phyloP scores from a whole-genome alignment of 2,797 vertebrate species.

The Microcaecilia unicolor region DNA sequence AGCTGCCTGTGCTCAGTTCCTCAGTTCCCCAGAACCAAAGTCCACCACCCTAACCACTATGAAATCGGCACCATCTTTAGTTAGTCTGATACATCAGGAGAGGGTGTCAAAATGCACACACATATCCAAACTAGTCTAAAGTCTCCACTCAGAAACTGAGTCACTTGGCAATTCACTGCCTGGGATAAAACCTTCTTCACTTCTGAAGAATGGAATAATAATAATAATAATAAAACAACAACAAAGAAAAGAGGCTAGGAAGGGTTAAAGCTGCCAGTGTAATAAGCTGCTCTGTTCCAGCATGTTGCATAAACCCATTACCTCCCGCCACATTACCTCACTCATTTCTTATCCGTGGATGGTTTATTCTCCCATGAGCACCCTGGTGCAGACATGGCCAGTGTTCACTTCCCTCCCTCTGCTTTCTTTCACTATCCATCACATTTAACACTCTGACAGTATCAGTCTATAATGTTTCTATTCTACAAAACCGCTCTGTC shows the following conservation, averaged over 20 bases:
- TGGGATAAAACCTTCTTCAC: too few species aligned
- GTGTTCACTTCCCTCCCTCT: constrained; percentile 69
- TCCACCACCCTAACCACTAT: too few species aligned
- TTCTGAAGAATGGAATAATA: too few species aligned
- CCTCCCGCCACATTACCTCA: constrained; percentile 87
- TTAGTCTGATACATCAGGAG: too few species aligned
- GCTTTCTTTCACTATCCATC: constrained; percentile 91
- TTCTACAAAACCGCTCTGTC: constrained; percentile 99
- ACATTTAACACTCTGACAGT: constrained; percentile 99
- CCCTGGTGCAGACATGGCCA: constrained; percentile 78
- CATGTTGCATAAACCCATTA: constrained; percentile 87
- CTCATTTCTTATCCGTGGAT: constrained; percentile 88
- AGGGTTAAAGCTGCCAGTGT: constrained; percentile 68
- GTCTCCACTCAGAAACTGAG: too few species aligned
- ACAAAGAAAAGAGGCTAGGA: constrained; percentile 7
- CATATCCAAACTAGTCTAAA: too few species aligned
- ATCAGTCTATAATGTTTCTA: constrained; percentile 99
- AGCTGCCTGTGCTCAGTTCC: too few species aligned
- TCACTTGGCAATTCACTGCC: too few species aligned
- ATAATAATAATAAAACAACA: too few species aligned
- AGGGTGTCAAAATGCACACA: too few species aligned
- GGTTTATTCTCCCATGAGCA: constrained; percentile 90
- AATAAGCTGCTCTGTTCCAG: constrained; percentile 73
- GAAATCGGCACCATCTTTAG: too few species aligned
- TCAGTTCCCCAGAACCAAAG: too few species aligned